Base-by-base conservation (phyloP, 1,140 invertebrate genomes). In the Acromyrmex echinatior region DNA sequence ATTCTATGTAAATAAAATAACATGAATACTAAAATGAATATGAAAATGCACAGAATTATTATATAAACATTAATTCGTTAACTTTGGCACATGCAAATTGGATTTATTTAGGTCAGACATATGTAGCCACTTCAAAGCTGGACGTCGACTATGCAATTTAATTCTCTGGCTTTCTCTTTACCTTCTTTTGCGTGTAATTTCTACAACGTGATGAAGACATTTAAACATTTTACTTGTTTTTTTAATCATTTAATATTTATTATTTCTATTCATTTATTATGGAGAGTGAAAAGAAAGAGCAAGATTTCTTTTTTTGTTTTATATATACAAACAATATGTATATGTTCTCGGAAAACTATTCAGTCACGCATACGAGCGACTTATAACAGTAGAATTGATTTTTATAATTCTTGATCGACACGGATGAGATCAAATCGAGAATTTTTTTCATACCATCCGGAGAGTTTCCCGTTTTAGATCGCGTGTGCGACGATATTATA, bases 401-500 rank as follows among this genome's bases (percentile, higher is more conserved):
- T 62, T 35, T 21, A 16, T 25, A 49, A 28, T 9, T 18, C 70
- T 25, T 28, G 80, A 84, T 82, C 53, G 58, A 76, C 60, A 45
- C 70, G 39, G 2, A 21, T 14, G 68, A 76, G 80, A 82, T 82
- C 56, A 60, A 63, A 76, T 74, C 56, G 70, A 74, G 25, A 14
- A 49, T 18, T 74, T 63, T 63, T 73, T 84, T 84, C 35, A 70
- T 62, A 62, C 92, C 93, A 95, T 93, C 94, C 92, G 86, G 90
- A 51, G 65, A 68, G 35, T 86, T 78, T 51, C 90, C 94, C 93
- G 56, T 71, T 68, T 39, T 60, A 63, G 58, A 87, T 92, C 91
- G 90, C 93, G 88, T 92, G 92, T 89, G 74, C 87, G 87, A 90
- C 91, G 89, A 93, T 93, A 93, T 93, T 93, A 45, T 12, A 93